Evolutionary conservation across 2,888 invertebrate species (phyloP), one percentile per base, ranked within the genome.

Genomic region (Andrena bicolor): DNA sequence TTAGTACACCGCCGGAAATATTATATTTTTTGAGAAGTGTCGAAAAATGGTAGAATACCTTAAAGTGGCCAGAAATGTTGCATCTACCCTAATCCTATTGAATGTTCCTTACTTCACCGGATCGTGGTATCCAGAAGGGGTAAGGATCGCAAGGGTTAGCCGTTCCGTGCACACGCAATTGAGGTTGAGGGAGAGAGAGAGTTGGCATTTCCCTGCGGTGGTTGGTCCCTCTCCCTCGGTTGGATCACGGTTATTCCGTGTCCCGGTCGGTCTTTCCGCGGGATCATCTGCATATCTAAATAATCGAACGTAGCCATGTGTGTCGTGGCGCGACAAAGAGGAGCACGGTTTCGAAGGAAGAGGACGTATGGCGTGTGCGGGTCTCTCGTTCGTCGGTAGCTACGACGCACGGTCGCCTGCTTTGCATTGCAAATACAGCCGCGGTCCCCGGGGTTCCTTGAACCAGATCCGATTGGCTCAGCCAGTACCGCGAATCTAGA

Each of bases 261-360:
- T 72, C 58, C 69, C 58, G 78, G 69, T 41, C 71, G 80, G 71
- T 79, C 70, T 71, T 88, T 86, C 85, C 85, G 86, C 85, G 87
- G 91, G 89, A 91, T 92, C 90, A 93, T 94, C 93, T 93, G 93
- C 93, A 94, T 94, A 94, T 94, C 93, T 93, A 93, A 93, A 93
- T 94, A 93, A 94, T 93, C 94, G 92, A 93, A 92, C 90, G 90
- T 91, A 90, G 89, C 91, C 90, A 91, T 93, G 93, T 91, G 92
- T 91, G 92, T 92, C 88, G 90, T 90, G 87, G 88, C 88, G 89
- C 84, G 86, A 88, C 80, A 85, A 88, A 87, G 89, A 90, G 86
- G 85, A 51, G 73, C 76, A 68, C 72, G 69, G 60, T 72, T 77
- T 80, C 85, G 85, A 72, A 82, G 83, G 85, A 90, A 89, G 89